A percentile compares a stretch with the other conserved stretches of the same genome.
Conservation (phyloP, 2,113 vertebrate genomes). For the Corynorhinus townsendii region DNA sequence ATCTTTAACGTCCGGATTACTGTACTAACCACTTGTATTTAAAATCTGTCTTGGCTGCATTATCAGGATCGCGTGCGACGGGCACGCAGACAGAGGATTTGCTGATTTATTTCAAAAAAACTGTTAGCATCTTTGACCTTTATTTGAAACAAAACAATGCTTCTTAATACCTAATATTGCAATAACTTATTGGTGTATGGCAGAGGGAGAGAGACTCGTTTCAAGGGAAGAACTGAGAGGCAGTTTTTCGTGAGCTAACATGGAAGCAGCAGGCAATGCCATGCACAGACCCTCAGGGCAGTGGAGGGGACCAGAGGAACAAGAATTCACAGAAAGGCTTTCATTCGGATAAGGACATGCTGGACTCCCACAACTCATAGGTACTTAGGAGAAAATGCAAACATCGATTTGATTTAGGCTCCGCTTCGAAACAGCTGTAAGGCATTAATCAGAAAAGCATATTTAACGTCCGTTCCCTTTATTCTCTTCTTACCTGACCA, state of each 20-base stretch:
- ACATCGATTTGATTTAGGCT: constrained; percentile 10
- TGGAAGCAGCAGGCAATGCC: not conserved
- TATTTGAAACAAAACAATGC: constrained; percentile 11
- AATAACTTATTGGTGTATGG: constrained; percentile 27
- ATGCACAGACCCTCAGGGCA: not conserved
- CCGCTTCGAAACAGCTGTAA: constrained; percentile 32
- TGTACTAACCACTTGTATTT: not conserved
- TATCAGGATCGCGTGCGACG: not conserved
- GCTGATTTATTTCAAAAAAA: constrained; percentile 41
- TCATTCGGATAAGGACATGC: not conserved
- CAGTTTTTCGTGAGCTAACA: not conserved
- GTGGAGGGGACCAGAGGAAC: too few species aligned
- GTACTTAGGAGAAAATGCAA: constrained; percentile 46
- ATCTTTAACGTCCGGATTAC: constrained; percentile 53
- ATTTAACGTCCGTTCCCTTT: not conserved
- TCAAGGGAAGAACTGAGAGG: constrained; percentile 33
- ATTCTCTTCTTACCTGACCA: not conserved
- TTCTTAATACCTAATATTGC: constrained; percentile 31
- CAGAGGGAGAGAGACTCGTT: not conserved
- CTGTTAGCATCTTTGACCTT: constrained; percentile 15
- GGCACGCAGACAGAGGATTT: constrained; percentile 10
- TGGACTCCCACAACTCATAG: not conserved
- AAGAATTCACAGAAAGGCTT: not conserved
- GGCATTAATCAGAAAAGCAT: not conserved
- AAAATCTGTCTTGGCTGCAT: constrained; percentile 22